A percentile compares a stretch with the other conserved stretches of the same genome.
phyloP scores from a whole-genome alignment of 2,888 invertebrate genomes.

The Mantis religiosa region DNA sequence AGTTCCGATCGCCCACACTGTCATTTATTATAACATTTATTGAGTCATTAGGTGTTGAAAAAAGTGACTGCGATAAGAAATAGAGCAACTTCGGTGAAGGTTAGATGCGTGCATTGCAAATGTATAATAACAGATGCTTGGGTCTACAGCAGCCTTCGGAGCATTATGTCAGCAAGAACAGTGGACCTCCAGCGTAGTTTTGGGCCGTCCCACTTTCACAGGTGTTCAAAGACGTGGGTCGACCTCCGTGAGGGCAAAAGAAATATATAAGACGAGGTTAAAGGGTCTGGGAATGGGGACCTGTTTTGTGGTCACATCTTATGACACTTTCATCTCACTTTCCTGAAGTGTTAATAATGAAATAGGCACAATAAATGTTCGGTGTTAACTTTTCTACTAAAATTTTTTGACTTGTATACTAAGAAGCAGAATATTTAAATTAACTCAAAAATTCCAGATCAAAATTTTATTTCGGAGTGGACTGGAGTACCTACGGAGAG shows the following conservation, averaged over 20 bases:
- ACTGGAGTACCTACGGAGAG: too few species aligned
- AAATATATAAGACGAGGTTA: neutral
- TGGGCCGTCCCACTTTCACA: neutral
- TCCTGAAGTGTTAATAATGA: too few species aligned
- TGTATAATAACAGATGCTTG: neutral
- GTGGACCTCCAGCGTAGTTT: neutral
- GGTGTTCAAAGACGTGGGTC: neutral
- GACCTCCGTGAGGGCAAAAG: neutral
- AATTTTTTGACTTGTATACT: too few species aligned
- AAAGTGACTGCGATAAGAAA: neutral
- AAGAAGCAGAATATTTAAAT: too few species aligned
- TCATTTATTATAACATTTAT: neutral
- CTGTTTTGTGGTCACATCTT: too few species aligned
- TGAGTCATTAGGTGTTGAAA: neutral
- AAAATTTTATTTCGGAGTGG: too few species aligned
- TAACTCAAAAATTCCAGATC: too few species aligned
- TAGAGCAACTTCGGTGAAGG: neutral
- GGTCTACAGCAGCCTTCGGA: neutral
- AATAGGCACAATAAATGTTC: too few species aligned
- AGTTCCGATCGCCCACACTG: neutral
- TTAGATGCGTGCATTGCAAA: neutral
- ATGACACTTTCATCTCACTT: too few species aligned
- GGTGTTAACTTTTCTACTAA: too few species aligned
- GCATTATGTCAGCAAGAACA: neutral
- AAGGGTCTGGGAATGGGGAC: too few species aligned